Conservation (phyloP, 1,140 invertebrate species). For the Thaumatotibia leucotreta region DNA sequence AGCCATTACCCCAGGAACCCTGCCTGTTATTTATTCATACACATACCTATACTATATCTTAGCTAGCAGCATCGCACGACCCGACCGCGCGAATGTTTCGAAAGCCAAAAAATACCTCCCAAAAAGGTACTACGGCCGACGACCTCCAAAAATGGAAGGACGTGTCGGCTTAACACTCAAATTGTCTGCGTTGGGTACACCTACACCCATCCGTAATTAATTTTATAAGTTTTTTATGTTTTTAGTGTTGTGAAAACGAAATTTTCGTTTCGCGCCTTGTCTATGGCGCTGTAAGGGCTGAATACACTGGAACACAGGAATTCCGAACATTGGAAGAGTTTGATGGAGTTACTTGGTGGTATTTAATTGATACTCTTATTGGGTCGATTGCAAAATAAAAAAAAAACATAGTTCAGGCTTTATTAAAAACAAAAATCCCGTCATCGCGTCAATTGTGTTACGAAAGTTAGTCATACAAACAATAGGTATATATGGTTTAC, state of each 20-base stretch:
- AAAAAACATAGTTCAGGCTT: too few species aligned
- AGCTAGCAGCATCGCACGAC: conserved; percentile 6
- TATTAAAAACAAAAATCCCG: too few species aligned
- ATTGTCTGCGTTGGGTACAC: conserved; percentile 34
- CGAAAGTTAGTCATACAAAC: too few species aligned
- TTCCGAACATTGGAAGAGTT: too few species aligned
- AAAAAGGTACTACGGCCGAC: conserved; percentile 48
- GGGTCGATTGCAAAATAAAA: too few species aligned
- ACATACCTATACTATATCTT: neutral
- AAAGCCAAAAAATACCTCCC: conserved; percentile 55
- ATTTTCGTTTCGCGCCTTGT: neutral
- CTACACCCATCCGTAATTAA: conserved; percentile 30
- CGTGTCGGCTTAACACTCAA: conserved; percentile 48
- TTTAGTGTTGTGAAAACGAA: neutral
- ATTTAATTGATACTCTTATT: too few species aligned
- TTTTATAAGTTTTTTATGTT: conserved; percentile 21
- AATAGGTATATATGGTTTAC: too few species aligned
- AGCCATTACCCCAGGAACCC: neutral
- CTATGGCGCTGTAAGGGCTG: too few species aligned
- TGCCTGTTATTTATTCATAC: neutral
- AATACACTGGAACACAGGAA: too few species aligned
- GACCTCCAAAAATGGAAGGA: conserved; percentile 41
- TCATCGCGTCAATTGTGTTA: too few species aligned
- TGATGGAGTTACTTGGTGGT: too few species aligned
- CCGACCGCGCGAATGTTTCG: conserved; percentile 42